Base-by-base conservation (phyloP, 2,888 invertebrate genomes). In the Dyspetes luteomarginatus region DNA sequence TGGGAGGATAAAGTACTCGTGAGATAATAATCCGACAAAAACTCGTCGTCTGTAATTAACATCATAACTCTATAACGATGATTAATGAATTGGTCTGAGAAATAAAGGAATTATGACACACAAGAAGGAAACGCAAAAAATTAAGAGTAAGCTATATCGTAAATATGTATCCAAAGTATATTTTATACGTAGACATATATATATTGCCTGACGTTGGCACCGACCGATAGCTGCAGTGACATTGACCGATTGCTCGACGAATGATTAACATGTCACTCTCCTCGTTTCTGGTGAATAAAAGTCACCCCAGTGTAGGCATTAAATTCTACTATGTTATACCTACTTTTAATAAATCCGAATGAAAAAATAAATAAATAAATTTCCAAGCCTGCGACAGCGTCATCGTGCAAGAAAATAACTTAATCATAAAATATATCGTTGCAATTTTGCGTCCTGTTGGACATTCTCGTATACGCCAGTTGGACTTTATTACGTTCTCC, bases 181-280 rank as follows among this genome's bases (percentile, higher is more conserved):
- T 45, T n/a, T 24, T 50, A 65, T 52, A 45, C 24, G 58, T 62
- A 58, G 52, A 52, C 65, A 41, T 52, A 67, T 17, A 52, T 60
- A n/a, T 58, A 45, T 41, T 55, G 67, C 45, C n/a, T 26, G 68
- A 36, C 73, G 68, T 62, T 78, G 68, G 45, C 36, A 43, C 30
- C 52, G 36, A 22, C 67, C 78, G 73, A 78, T 78, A 74, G 36
- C 41, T 19, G 74, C 36, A 68, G 67, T 55, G 79, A 79, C 74
- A 65, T 79, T 79, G 79, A 79, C 58, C 69, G 69, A 79, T 79
- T 43, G 74, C 52, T 69, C 19, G 55, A 65, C 69, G 56, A 58
- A 69, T 68, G 78, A 79, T 75, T 79, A 79, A 79, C 75, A 58
- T 56, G 30, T 77, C 68, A 52, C 26, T 9, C 7, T 17, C 9